Evolutionary conservation across 2,888 invertebrate genomes (phyloP).

Genomic region (Ectemnius cavifrons): DNA sequence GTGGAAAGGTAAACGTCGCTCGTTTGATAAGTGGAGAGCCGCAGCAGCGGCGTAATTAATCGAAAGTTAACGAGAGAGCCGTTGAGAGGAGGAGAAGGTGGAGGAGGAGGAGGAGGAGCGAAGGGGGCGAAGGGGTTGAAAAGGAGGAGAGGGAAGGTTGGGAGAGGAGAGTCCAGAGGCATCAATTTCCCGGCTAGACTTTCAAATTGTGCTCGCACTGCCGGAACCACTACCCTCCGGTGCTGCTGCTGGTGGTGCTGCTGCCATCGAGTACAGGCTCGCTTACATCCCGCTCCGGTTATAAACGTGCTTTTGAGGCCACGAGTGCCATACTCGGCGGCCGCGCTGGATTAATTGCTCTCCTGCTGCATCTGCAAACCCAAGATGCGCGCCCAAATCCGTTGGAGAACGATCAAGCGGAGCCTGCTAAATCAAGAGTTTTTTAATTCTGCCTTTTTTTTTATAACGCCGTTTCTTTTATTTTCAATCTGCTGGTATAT

Average conservation of each 20-base stretch:
- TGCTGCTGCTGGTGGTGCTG: not conserved
- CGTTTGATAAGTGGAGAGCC: not conserved
- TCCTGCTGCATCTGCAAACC: slow-evolving; percentile 3
- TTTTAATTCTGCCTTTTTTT: no score
- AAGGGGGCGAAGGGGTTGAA: no score
- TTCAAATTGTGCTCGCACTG: slow-evolving; percentile 46
- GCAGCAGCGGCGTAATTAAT: not conserved
- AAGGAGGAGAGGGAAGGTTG: not conserved
- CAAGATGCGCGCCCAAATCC: not conserved
- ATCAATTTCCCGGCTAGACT: slow-evolving; percentile 36
- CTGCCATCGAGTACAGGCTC: slow-evolving; percentile 21
- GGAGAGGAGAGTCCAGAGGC: slow-evolving; percentile 9
- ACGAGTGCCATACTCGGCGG: slow-evolving; percentile 49
- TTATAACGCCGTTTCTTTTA: no score
- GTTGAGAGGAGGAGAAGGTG: no score
- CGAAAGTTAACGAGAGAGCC: slow-evolving; percentile 1
- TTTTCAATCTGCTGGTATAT: no score
- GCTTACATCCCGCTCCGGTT: slow-evolving; percentile 42
- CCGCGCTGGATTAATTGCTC: slow-evolving; percentile 49
- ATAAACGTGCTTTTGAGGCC: slow-evolving; percentile 48
- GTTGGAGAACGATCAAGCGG: not conserved
- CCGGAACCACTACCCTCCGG: slow-evolving; percentile 36
- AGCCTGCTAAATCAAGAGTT: no score
- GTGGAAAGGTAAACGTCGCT: not conserved
- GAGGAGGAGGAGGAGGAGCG: not conserved